Conservation (phyloP, 2,113 vertebrate species). For the Sinocyclocheilus anophthalmus region DNA sequence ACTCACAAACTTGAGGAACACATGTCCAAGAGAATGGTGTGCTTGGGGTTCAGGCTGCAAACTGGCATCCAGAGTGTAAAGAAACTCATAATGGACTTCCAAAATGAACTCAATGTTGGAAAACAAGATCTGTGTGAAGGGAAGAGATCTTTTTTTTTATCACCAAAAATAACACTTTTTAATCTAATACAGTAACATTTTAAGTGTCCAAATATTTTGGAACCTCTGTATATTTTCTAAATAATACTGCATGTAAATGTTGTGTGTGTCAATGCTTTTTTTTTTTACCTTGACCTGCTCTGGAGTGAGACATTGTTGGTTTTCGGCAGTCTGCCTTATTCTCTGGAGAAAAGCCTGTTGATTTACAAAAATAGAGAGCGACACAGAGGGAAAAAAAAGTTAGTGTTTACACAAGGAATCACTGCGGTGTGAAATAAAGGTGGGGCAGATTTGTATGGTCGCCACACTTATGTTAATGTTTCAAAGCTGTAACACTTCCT, state of each 20-base stretch:
- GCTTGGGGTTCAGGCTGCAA: conserved; percentile 93
- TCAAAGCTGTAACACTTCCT: not conserved
- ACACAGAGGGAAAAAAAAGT: not conserved
- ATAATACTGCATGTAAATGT: not conserved
- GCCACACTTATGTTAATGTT: not conserved
- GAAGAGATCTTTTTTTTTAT: conserved; percentile 54
- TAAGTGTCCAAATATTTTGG: not conserved
- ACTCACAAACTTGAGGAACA: conserved; percentile 98
- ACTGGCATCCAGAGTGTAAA: conserved; percentile 85
- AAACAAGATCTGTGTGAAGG: conserved; percentile 86
- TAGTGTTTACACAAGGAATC: conserved; percentile 8
- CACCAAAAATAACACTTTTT: conserved; percentile 34
- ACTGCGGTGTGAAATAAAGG: not conserved
- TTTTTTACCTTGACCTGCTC: conserved; percentile 92
- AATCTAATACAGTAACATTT: not conserved
- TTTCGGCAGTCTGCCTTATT: conserved; percentile 87
- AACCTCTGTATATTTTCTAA: not conserved
- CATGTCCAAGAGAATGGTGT: conserved; percentile 90
- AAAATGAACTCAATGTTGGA: conserved; percentile 98
- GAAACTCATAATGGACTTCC: conserved; percentile 89
- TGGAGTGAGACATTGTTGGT: conserved; percentile 92
- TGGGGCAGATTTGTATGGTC: not conserved
- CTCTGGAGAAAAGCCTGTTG: conserved; percentile 91
- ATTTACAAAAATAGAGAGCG: conserved; percentile 48
- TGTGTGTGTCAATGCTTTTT: not conserved